A percentile compares a stretch with the other conserved stretches of the same genome.
phyloP scores from a whole-genome alignment of 2,888 invertebrate genomes.

The Busseola fusca region DNA sequence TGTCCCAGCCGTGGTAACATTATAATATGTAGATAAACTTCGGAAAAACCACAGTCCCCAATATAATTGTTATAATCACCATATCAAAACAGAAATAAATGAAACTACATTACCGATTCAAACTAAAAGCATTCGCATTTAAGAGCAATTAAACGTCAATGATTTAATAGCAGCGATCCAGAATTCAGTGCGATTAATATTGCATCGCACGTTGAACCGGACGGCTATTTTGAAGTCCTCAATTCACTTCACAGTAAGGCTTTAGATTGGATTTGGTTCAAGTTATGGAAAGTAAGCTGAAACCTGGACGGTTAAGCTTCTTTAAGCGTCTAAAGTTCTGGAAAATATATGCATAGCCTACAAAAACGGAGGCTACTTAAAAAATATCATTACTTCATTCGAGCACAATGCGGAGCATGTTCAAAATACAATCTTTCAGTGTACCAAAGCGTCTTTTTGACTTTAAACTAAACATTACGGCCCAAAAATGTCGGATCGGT shows the following conservation, averaged over 20 bases:
- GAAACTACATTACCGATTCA: constrained; percentile 40
- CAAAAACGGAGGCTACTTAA: neutral
- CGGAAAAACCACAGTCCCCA: constrained; percentile 14
- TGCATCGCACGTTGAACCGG: constrained; percentile 58
- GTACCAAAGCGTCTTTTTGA: too few species aligned
- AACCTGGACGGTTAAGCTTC: neutral
- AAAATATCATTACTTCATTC: neutral
- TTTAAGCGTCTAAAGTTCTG: too few species aligned
- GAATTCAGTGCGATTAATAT: constrained; percentile 69
- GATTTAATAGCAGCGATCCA: constrained; percentile 63
- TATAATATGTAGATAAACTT: neutral
- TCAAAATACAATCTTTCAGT: neutral
- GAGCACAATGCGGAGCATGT: neutral
- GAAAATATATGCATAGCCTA: neutral
- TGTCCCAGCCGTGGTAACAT: neutral
- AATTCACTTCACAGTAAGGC: constrained; percentile 56
- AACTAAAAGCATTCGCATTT: constrained; percentile 63
- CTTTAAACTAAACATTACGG: neutral
- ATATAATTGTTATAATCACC: constrained; percentile 27
- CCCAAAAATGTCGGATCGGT: neutral
- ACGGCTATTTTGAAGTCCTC: constrained; percentile 62
- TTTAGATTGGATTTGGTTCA: constrained; percentile 52
- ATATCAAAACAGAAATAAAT: constrained; percentile 48
- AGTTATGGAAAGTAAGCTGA: constrained; percentile 33
- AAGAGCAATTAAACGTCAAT: constrained; percentile 63